Percentiles rank a stretch among this genome's conserved stretches.
Conservation (phyloP, 64 coral and sea anemone genomes). For the Catalaphyllia jardinei region DNA sequence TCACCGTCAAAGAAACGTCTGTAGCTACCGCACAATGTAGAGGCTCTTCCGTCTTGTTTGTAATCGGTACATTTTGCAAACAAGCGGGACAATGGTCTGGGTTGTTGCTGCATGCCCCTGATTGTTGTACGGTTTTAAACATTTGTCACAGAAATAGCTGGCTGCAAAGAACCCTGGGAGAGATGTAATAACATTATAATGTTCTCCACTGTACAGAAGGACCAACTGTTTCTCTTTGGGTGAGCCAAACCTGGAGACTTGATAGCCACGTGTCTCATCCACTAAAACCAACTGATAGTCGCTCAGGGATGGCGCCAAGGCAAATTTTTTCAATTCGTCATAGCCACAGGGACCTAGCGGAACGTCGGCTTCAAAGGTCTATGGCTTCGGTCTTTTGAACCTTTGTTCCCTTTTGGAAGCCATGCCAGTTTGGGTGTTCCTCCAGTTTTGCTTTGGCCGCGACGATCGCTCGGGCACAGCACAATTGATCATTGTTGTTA, state of each 20-base stretch:
- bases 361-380: neutral
- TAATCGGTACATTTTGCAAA: neutral
- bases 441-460: constrained; percentile 10
- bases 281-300: neutral
- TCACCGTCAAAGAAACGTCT: neutral
- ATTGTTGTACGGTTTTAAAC: neutral
- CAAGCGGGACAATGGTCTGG: neutral
- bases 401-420: neutral
- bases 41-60: neutral
- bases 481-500: constrained; percentile 30
- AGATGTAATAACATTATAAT: neutral
- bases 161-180: neutral
- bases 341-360: neutral
- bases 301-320: neutral
- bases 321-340: neutral
- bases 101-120: neutral
- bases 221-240: neutral
- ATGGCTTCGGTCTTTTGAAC: neutral
- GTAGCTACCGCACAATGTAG: neutral
- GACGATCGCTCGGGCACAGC: constrained; percentile 39
- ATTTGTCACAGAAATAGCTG: neutral
- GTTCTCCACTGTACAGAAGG: neutral
- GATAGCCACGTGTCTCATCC: neutral
- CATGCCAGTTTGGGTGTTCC: neutral
- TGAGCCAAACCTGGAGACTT: neutral